These are phyloP conservation scores for Zaprionus camerounensis DNA, from an alignment of 1,140 invertebrate genomes.

Conservation along the genomic window DNA sequence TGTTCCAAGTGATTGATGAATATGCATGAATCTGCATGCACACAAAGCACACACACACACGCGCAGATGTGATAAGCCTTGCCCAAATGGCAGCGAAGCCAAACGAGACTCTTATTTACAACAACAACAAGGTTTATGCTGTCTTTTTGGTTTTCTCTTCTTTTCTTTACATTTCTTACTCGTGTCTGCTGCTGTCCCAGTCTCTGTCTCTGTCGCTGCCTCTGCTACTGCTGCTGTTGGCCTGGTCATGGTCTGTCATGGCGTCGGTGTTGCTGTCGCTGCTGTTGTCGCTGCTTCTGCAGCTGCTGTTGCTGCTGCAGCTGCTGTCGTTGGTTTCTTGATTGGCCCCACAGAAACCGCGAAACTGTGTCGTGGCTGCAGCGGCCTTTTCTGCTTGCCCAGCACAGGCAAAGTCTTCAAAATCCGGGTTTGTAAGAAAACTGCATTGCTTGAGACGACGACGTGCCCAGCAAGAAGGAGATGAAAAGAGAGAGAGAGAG, in stretches of 20 bases:
- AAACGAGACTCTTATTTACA: slow-evolving; percentile 33
- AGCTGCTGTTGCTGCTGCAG: slow-evolving; percentile 16
- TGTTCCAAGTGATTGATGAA: slow-evolving; percentile 59
- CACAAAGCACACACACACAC: not conserved
- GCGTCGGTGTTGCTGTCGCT: slow-evolving; percentile 58
- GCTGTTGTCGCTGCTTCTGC: not conserved
- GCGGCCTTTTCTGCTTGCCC: slow-evolving; percentile 75
- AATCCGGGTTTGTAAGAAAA: slow-evolving; percentile 82
- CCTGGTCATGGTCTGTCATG: slow-evolving; percentile 58
- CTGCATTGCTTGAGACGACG: slow-evolving; percentile 59
- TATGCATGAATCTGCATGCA: slow-evolving; percentile 59
- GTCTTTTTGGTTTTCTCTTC: slow-evolving; percentile 33
- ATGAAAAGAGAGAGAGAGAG: not conserved
- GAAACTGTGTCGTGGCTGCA: slow-evolving; percentile 66
- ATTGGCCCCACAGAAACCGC: slow-evolving; percentile 39
- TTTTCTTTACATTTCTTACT: slow-evolving; percentile 27
- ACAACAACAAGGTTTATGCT: slow-evolving; percentile 3
- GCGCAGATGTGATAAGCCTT: slow-evolving; percentile 33
- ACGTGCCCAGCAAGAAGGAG: slow-evolving; percentile 18
- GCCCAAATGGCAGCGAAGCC: slow-evolving; percentile 38
- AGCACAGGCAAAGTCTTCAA: slow-evolving; percentile 80
- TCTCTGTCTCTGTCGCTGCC: not conserved
- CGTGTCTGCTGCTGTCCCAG: not conserved
- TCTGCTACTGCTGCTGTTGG: slow-evolving; percentile 55
- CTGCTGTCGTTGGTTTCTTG: slow-evolving; percentile 46